Evolutionary conservation across 2,888 invertebrate genomes (phyloP).

Genomic region (Meliscaeva auricollis): DNA sequence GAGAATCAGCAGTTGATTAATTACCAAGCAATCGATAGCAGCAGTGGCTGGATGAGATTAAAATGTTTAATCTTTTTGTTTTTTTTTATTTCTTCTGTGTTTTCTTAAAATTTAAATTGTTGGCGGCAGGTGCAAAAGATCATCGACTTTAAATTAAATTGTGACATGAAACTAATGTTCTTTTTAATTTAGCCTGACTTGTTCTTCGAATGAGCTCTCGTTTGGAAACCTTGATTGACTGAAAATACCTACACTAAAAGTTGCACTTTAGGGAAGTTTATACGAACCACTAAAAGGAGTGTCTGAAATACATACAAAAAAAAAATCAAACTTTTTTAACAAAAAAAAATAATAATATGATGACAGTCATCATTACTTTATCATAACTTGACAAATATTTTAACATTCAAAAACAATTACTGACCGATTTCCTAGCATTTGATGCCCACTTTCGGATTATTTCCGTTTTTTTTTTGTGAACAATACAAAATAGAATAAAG

Average conservation of each 20-base stretch:
- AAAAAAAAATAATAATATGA: neutral
- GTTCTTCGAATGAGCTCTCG: slow-evolving; percentile 24
- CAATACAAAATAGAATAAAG: neutral
- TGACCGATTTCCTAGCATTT: neutral
- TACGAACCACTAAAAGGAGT: too few relatives aligned
- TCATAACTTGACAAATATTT: neutral
- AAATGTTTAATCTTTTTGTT: slow-evolving; percentile 58
- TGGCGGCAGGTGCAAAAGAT: slow-evolving; percentile 55
- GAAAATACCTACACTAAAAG: neutral
- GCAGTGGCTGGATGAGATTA: slow-evolving; percentile 65
- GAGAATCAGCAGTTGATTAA: slow-evolving; percentile 67
- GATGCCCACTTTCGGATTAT: slow-evolving; percentile 1
- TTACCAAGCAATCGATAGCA: slow-evolving; percentile 71
- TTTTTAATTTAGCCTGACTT: slow-evolving; percentile 53
- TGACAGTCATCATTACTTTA: neutral
- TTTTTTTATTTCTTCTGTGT: slow-evolving; percentile 11
- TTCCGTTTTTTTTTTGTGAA: neutral
- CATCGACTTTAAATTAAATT: slow-evolving; percentile 26
- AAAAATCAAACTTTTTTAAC: too few relatives aligned
- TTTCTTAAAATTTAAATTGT: slow-evolving; percentile 43
- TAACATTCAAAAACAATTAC: slow-evolving; percentile 11
- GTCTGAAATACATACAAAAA: too few relatives aligned
- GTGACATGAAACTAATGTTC: slow-evolving; percentile 61
- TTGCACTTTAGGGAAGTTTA: too few relatives aligned
- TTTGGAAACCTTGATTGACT: slow-evolving; percentile 24